Evolutionary conservation across 2,113 vertebrate species (phyloP).

Genomic region (Aegithalos caudatus): DNA sequence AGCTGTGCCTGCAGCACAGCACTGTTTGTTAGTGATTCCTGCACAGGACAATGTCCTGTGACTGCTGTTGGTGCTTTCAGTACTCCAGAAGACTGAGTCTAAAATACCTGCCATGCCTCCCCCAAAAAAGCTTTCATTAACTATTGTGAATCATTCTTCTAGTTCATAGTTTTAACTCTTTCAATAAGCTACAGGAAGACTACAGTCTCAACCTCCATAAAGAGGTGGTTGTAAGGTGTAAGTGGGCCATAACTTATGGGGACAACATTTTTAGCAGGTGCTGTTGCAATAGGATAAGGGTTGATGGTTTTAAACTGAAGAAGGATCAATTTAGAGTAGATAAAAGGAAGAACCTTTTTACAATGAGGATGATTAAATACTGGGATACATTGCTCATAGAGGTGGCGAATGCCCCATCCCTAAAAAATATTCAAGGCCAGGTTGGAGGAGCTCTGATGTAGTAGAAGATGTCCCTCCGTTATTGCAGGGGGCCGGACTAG

Average conservation of each 20-base stretch:
- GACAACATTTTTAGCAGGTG: not conserved
- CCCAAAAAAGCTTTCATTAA: not conserved
- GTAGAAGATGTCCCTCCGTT: not conserved
- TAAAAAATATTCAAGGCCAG: not conserved
- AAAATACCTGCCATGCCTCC: not conserved
- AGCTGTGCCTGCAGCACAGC: not conserved
- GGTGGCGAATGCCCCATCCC: not conserved
- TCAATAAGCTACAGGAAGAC: not conserved
- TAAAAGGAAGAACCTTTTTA: not conserved
- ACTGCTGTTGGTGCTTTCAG: accelerated
- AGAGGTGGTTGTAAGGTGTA: not conserved
- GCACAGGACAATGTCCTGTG: accelerated
- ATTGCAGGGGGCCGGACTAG: not conserved
- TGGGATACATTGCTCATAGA: not conserved
- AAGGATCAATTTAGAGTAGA: not conserved
- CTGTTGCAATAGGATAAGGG: not conserved
- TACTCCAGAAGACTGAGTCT: not conserved
- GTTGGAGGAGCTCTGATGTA: not conserved
- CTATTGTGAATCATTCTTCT: not conserved
- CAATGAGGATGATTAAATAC: not conserved
- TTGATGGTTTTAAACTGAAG: not conserved
- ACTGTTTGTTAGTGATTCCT: not conserved
- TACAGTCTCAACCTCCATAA: not conserved
- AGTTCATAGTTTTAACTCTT: not conserved
- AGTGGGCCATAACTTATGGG: not conserved